Evolutionary conservation across 1,140 invertebrate genomes (phyloP).

Genomic region (Lethrus apterus): DNA sequence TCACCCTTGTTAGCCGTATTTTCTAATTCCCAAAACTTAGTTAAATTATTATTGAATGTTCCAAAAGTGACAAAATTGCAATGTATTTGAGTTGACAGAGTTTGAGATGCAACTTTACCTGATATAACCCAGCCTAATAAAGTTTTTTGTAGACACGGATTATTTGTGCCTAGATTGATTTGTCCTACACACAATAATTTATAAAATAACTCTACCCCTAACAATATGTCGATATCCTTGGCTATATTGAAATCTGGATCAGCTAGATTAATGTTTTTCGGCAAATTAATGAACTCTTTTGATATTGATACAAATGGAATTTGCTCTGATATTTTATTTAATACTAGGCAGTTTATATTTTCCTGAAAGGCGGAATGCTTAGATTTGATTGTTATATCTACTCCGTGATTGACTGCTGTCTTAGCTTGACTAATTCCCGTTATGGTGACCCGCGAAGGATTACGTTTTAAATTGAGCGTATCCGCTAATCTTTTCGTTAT

Average conservation of each 20-base stretch:
- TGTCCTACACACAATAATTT: constrained; percentile 7
- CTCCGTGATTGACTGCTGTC: too few species aligned
- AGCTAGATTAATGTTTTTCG: constrained; percentile 16
- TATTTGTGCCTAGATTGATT: not conserved
- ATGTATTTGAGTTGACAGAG: not conserved
- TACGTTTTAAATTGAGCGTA: not conserved
- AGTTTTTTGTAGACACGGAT: constrained; percentile 23
- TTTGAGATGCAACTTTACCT: not conserved
- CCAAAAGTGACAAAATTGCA: constrained; percentile 1
- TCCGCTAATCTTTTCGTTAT: not conserved
- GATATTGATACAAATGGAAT: too few species aligned
- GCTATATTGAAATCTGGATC: constrained; percentile 15
- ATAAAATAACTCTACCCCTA: constrained; percentile 16
- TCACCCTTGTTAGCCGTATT: not conserved
- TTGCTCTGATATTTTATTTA: not conserved
- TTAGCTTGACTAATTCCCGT: constrained; percentile 12
- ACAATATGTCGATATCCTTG: constrained; percentile 14
- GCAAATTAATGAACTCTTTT: not conserved
- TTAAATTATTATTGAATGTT: constrained; percentile 2
- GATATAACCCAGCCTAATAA: constrained; percentile 14
- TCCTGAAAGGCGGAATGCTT: not conserved
- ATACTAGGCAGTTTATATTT: constrained; percentile 1
- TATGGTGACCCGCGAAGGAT: not conserved
- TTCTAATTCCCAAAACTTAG: constrained; percentile 10
- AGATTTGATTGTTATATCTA: too few species aligned